Conservation (phyloP, 2,797 vertebrate genomes). For the Crenuchus spilurus region DNA sequence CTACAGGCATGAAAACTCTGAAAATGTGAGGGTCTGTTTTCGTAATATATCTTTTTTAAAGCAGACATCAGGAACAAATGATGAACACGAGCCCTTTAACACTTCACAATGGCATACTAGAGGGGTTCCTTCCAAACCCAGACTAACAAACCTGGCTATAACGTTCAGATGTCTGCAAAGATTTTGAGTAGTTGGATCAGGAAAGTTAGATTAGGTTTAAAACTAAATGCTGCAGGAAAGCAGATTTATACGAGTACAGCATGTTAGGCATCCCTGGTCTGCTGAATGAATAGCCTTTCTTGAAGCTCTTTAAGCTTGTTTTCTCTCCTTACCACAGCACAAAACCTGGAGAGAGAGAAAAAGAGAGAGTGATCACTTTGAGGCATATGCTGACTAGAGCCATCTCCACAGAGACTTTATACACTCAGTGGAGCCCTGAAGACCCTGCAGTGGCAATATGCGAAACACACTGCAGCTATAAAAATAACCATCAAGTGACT, state of each 20-base stretch:
- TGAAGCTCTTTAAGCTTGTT: constrained; percentile 25
- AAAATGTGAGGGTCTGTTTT: not conserved
- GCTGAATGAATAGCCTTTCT: constrained; percentile 4
- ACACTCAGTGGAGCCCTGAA: constrained; percentile 51
- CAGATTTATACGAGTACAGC: not conserved
- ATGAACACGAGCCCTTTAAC: no score
- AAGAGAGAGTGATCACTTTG: constrained; percentile 38
- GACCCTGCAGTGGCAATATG: constrained; percentile 63
- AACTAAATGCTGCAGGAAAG: not conserved
- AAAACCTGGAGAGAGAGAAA: constrained; percentile 33
- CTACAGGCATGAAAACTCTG: no score
- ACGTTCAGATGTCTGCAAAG: not conserved
- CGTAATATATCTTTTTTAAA: no score
- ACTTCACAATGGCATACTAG: no score
- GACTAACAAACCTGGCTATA: not conserved
- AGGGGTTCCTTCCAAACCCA: not conserved
- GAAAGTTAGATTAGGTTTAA: not conserved
- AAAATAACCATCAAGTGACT: constrained; percentile 67
- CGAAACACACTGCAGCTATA: constrained; percentile 55
- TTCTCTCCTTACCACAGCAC: constrained; percentile 48
- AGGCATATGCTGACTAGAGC: constrained; percentile 60
- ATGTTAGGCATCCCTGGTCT: not conserved
- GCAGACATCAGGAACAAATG: no score
- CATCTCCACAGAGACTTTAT: constrained; percentile 57
- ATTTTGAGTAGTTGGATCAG: constrained; percentile 8